Evolutionary conservation across 2,113 vertebrate genomes (phyloP), one percentile per base, ranked within the genome.

Genomic region (Istiophorus platypterus): DNA sequence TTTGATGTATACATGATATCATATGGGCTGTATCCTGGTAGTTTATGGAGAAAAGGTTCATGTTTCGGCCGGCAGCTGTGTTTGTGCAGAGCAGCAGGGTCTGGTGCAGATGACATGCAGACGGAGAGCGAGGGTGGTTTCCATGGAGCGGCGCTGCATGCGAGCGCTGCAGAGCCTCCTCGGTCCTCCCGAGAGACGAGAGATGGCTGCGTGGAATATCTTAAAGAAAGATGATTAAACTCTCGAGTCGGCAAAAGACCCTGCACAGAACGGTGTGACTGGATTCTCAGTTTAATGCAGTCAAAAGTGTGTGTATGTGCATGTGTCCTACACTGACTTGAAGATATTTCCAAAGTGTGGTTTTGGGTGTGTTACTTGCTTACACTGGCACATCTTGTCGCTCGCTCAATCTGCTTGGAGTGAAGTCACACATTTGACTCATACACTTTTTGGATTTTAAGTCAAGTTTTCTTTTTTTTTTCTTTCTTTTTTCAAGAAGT

Each of bases 131-230:
- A 70, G 75, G 87, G 76, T 72, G 59, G 91, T 96, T 95, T 93
- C 94, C 88, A 94, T 93, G 90, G 91, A 81, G 82, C 85, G 73
- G 71, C 81, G 59, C 85, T 75, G 82, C 88, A 86, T 88, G 88
- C 69, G 89, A 94, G 93, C 11, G 22, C 82, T 80, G 94, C 70
- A 65, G 84, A 95, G 95, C 91, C 94, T 94, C 89, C 65, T 82
- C 93, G 93, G 93, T 93, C 93, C 87, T 95, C 95, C 80, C 67
- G 88, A 87, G 94, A 94, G 80, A 86, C 17, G 14, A n/a, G n/a
- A n/a, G 31, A 3, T 34, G 31, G 76, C 85, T 82, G 91, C 59
- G 81, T 88, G 88, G 92, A 95, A 84, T 69, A 78, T 81, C 64
- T 87, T 75, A 49, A 73, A 85, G 73, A 85, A 76, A 52, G 29